Conservation (phyloP, 1,140 invertebrate species). For the Aphelenchoides besseyi region DNA sequence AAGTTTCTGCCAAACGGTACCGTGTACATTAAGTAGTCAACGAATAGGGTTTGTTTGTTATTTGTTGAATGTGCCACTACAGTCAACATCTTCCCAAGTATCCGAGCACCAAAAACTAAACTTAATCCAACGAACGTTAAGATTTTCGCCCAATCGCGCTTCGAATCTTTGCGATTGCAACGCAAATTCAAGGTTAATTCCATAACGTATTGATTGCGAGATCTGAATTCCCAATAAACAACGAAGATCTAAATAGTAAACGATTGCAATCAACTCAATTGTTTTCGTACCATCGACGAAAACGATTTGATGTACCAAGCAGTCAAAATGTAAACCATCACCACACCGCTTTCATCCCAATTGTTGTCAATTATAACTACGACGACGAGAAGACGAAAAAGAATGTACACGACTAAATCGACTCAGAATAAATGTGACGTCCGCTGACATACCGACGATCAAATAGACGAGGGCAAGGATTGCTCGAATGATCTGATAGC, state of each 20-base stretch:
- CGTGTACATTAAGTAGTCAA: not conserved
- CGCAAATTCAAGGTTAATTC: not conserved
- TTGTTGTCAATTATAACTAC: not conserved
- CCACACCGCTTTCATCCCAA: not conserved
- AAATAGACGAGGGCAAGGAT: not conserved
- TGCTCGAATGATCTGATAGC: not conserved
- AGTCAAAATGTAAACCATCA: not conserved
- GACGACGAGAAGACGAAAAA: not conserved
- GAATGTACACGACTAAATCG: not conserved
- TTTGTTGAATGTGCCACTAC: not conserved
- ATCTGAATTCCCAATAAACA: not conserved
- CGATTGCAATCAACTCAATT: not conserved
- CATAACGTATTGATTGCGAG: not conserved
- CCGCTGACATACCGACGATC: not conserved
- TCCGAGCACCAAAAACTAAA: not conserved
- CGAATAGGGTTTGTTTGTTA: not conserved
- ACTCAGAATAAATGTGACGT: not conserved
- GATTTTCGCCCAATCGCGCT: not conserved
- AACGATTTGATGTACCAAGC: not conserved
- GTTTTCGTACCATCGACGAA: not conserved
- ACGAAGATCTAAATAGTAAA: not conserved
- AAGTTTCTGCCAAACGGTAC: not conserved
- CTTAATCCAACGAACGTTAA: not conserved
- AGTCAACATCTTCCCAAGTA: not conserved
- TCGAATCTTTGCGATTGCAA: not conserved